Percentiles rank a stretch among this genome's conserved stretches.
Conservation (phyloP, 2,888 invertebrate species). For the Lasioglossum zephyrum region DNA sequence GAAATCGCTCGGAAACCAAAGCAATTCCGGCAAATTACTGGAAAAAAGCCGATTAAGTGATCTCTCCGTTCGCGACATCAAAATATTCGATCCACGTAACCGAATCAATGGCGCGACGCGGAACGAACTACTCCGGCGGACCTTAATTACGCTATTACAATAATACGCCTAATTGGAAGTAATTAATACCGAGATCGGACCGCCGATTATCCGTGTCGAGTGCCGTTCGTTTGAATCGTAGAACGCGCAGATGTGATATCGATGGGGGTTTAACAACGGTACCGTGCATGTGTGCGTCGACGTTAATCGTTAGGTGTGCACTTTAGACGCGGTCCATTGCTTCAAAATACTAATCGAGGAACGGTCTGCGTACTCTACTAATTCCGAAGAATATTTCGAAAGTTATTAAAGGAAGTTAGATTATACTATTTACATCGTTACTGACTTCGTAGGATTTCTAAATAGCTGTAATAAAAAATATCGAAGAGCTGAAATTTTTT, state of each 20-base stretch:
- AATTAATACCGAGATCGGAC: slow-evolving; percentile 33
- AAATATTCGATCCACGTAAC: slow-evolving; percentile 24
- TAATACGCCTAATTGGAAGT: slow-evolving; percentile 40
- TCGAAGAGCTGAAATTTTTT: too few species aligned
- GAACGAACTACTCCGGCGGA: slow-evolving; percentile 14
- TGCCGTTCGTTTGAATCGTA: slow-evolving; percentile 6
- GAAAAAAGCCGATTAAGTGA: slow-evolving; percentile 9
- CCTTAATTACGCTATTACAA: slow-evolving; percentile 34
- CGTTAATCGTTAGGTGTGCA: background rate
- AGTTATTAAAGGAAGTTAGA: background rate
- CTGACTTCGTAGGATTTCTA: background rate
- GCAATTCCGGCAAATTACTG: background rate
- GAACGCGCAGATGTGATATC: background rate
- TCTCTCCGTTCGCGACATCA: background rate
- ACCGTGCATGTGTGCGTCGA: background rate
- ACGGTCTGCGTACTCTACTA: background rate
- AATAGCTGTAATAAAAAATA: too few species aligned
- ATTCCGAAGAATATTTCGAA: background rate
- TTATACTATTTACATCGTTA: background rate
- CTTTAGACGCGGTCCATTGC: too few species aligned
- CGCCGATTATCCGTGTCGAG: slow-evolving; percentile 20
- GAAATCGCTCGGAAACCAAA: background rate
- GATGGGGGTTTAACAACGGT: background rate
- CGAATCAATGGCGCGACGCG: slow-evolving; percentile 35
- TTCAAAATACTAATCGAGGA: background rate